phyloP scores from a whole-genome alignment of 2,797 vertebrate genomes.

The Sebastes diaconus region DNA sequence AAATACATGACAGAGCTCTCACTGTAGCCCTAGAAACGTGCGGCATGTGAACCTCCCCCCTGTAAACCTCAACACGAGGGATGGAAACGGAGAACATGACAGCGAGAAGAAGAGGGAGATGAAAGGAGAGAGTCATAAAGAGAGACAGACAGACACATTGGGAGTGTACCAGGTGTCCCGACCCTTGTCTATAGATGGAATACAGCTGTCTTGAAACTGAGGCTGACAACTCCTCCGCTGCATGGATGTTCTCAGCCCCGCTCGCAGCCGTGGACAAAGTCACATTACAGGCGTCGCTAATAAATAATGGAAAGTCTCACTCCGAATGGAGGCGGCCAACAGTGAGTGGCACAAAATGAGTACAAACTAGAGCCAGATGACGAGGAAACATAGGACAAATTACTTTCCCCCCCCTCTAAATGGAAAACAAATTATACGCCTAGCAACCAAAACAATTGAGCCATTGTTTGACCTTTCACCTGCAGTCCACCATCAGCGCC shows the following conservation, averaged over 20 bases:
- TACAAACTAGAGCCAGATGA: neutral
- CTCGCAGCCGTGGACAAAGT: conserved; percentile 10
- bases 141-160: conserved; percentile 4
- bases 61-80: neutral
- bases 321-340: neutral
- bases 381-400: neutral
- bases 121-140: conserved; percentile 4
- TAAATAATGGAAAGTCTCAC: conserved; percentile 27
- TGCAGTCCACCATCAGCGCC: neutral
- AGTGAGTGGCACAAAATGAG: neutral
- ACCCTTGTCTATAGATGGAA: conserved; percentile 47
- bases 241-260: neutral
- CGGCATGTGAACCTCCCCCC: neutral
- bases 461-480: conserved; percentile 22
- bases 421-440: neutral
- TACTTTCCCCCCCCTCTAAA: neutral
- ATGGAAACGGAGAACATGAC: conserved; percentile 22
- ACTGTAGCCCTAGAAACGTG: neutral
- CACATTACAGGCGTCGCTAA: conserved; percentile 12
- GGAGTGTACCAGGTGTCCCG: conserved; percentile 42
- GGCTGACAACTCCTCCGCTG: conserved; percentile 5
- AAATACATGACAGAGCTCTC: conserved; percentile 16
- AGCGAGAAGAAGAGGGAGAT: neutral
- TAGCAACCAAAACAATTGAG: neutral
- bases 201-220: conserved; percentile 34